phyloP scores from a whole-genome alignment of 2,888 invertebrate genomes.

The Drosophila buzzatii region DNA sequence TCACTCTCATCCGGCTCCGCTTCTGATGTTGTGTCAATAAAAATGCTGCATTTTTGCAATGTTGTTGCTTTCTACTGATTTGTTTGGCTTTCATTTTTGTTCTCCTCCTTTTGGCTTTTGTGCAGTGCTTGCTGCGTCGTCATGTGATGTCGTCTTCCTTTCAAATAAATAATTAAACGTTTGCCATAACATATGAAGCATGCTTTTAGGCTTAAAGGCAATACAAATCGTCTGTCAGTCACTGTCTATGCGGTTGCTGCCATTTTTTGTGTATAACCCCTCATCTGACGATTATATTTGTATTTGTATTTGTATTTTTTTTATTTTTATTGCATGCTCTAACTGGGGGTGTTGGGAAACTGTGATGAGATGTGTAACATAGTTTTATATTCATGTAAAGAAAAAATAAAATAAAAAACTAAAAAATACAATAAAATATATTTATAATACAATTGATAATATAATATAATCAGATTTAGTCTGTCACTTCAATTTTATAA shows the following conservation, averaged over 20 bases:
- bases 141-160: slow-evolving; percentile 62
- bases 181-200: slow-evolving; percentile 82
- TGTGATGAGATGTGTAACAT: neutral
- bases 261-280: slow-evolving; percentile 26
- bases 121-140: slow-evolving; percentile 16
- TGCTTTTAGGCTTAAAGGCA: slow-evolving; percentile 77
- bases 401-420: no score
- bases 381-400: neutral
- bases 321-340: slow-evolving; percentile 3
- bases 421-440: no score
- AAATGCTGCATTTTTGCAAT: slow-evolving; percentile 46
- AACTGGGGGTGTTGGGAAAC: neutral
- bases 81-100: slow-evolving; percentile 16
- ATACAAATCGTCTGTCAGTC: slow-evolving; percentile 48
- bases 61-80: slow-evolving; percentile 31
- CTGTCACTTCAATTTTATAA: no score
- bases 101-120: slow-evolving; percentile 4
- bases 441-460: no score
- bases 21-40: slow-evolving; percentile 38
- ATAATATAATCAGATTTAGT: no score
- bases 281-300: slow-evolving; percentile 4
- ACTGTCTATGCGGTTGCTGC: slow-evolving; percentile 45
- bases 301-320: neutral
- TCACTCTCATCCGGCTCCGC: neutral
- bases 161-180: slow-evolving; percentile 84